A percentile compares a stretch with the other conserved stretches of the same genome.
These are phyloP conservation scores for Rugalucina vietnamica DNA, from an alignment of 2,888 invertebrate genomes.

Conservation along the genomic window DNA sequence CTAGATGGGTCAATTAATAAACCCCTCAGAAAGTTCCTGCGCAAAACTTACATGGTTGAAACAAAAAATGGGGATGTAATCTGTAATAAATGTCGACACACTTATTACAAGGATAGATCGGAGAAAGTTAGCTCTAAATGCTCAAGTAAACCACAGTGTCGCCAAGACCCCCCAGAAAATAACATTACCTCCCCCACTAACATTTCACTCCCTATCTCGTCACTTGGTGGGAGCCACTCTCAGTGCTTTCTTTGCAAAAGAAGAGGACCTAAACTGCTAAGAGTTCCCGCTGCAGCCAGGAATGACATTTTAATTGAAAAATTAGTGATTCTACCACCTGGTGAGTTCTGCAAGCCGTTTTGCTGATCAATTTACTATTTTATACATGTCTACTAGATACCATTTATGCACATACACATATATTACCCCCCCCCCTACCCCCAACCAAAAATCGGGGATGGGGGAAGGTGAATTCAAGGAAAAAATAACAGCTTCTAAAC, in stretches of 20 bases:
- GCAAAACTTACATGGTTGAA: neutral
- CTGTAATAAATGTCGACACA: neutral
- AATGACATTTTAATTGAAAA: conserved; percentile 4
- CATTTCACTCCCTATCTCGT: neutral
- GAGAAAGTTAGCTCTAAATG: neutral
- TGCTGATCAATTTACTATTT: neutral
- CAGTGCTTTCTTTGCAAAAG: neutral
- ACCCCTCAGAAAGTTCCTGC: neutral
- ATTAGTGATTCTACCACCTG: neutral
- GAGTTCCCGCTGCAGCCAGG: neutral
- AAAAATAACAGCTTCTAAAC: no score
- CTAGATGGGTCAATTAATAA: neutral
- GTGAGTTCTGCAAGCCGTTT: neutral
- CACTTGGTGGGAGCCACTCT: neutral
- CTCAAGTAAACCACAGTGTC: neutral
- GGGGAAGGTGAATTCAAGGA: no score
- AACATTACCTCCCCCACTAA: neutral
- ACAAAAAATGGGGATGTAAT: neutral
- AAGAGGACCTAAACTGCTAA: neutral
- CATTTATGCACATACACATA: no score
- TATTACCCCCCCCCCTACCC: no score
- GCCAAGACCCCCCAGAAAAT: neutral
- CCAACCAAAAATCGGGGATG: no score
- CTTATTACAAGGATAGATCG: neutral
- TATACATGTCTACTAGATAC: neutral